Percentiles rank a stretch among this genome's conserved stretches.
Conservation (phyloP, 2,888 invertebrate species). For the Carcina quercana region DNA sequence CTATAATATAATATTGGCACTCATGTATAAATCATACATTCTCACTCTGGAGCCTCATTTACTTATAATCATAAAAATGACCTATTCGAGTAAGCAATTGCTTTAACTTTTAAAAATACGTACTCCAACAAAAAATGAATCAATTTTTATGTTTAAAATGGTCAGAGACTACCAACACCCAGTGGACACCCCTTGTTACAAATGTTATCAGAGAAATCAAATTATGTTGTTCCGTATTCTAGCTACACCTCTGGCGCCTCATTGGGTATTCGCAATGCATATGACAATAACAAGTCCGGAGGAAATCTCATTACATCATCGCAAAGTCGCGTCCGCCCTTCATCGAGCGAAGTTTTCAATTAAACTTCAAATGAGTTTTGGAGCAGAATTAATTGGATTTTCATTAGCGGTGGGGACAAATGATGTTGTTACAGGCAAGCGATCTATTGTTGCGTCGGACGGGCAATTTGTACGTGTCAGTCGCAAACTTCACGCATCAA, state of each 20-base stretch:
- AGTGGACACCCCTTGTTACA: too few relatives aligned
- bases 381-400: constrained; percentile 70
- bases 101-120: too few relatives aligned
- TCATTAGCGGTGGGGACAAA: constrained; percentile 70
- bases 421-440: constrained; percentile 65
- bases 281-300: constrained; percentile 62
- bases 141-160: too few relatives aligned
- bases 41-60: too few relatives aligned
- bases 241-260: constrained; percentile 41
- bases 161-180: too few relatives aligned
- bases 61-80: too few relatives aligned
- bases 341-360: constrained; percentile 63
- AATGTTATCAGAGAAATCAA: too few relatives aligned
- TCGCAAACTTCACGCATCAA: constrained; percentile 41
- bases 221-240: too few relatives aligned
- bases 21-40: too few relatives aligned
- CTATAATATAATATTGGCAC: too few relatives aligned
- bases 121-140: too few relatives aligned
- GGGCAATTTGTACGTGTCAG: constrained; percentile 62
- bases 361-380: constrained; percentile 72
- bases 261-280: constrained; percentile 61
- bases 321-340: constrained; percentile 47
- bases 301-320: constrained; percentile 67
- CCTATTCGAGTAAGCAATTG: too few relatives aligned
- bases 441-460: constrained; percentile 52